These are phyloP conservation scores for Dione vanillae DNA, from an alignment of 2,888 invertebrate genomes.

Conservation along the genomic window DNA sequence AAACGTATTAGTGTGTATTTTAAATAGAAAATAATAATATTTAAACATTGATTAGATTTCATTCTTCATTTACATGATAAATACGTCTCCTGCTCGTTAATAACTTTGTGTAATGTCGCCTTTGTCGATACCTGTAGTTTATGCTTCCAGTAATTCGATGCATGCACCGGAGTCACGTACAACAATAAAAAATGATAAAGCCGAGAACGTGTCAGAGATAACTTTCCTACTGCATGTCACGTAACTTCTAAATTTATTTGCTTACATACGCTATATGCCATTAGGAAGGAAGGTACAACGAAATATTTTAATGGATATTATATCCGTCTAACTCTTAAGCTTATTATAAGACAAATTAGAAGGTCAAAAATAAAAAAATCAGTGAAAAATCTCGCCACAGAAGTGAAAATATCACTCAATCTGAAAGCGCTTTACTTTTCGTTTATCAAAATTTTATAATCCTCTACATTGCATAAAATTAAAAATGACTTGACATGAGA, in stretches of 20 bases:
- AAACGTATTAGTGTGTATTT: no score
- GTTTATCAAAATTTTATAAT: conserved; percentile 2
- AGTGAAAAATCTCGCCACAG: not conserved
- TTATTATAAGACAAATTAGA: not conserved
- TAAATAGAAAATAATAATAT: no score
- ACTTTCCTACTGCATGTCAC: conserved; percentile 16
- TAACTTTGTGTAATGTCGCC: not conserved
- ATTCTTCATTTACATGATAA: not conserved
- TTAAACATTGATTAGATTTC: not conserved
- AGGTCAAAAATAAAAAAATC: not conserved
- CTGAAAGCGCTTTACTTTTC: not conserved
- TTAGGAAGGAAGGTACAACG: not conserved
- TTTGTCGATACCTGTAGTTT: not conserved
- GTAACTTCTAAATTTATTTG: conserved; percentile 12
- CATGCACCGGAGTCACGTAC: conserved; percentile 9
- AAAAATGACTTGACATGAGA: not conserved
- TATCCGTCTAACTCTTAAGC: not conserved
- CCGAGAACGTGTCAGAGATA: conserved; percentile 17
- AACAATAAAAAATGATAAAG: conserved; percentile 24
- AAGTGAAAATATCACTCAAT: not conserved
- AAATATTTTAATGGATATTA: not conserved
- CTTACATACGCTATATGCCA: not conserved
- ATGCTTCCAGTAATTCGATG: not conserved
- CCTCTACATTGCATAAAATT: not conserved
- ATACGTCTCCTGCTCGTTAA: not conserved